Evolutionary conservation across 2,113 vertebrate species (phyloP).

Genomic region (Pteronura brasiliensis): DNA sequence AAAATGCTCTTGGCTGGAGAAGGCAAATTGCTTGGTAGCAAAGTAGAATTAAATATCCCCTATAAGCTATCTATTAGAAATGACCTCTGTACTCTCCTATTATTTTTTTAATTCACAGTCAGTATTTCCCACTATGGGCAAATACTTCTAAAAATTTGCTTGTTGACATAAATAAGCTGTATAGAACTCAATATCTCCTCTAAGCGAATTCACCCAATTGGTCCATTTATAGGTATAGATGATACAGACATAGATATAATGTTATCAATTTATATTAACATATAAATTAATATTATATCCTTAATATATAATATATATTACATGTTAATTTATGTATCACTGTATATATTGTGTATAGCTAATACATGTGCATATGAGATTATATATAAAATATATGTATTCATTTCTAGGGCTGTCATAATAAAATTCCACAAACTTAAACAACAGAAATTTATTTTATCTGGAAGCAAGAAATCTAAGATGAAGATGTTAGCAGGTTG

Average conservation of each 20-base stretch:
- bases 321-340: background rate
- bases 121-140: background rate
- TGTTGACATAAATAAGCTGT: background rate
- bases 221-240: background rate
- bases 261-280: background rate
- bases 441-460: background rate
- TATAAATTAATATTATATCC: background rate
- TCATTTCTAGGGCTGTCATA: background rate
- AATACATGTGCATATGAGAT: background rate
- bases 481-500: background rate
- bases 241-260: background rate
- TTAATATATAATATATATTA: background rate
- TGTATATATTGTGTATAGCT: background rate
- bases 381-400: background rate
- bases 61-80: background rate
- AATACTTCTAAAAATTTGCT: background rate
- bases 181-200: background rate
- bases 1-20: background rate
- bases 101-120: background rate
- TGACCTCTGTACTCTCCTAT: background rate
- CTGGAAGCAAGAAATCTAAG: background rate
- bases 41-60: background rate
- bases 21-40: conserved; percentile 18
- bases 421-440: background rate
- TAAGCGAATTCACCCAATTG: background rate